Base-by-base conservation (phyloP, 2,888 invertebrate genomes). In the Noctua janthe region DNA sequence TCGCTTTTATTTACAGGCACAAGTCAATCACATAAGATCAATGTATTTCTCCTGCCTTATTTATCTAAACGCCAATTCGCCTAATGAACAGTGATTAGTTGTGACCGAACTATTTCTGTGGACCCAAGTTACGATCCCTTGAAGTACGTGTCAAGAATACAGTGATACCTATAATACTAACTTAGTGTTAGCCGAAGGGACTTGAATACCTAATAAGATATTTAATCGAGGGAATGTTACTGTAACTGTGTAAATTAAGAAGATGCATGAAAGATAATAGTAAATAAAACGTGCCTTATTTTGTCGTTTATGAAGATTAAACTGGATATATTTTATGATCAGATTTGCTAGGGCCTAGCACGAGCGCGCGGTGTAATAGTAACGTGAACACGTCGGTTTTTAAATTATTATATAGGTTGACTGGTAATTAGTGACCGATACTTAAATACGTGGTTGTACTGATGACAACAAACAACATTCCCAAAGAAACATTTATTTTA, bases 21-120 rank as follows among this genome's bases (percentile, higher is more conserved):
- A 35, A 20, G n/a, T 62, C n/a, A 51, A 39, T 84, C 49, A 47
- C 76, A 82, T 39, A n/a, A 39, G 39, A 62, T 29, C 56, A 7
- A 70, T 39, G 7, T 59, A 67, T 23, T 74, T 23, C 35, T 69
- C 23, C 15, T 71, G 56, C 23, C 59, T 43, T 64, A 81, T 82
- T 71, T 76, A 76, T 81, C 71, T 72, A 29, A 54, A 71, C 43
- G 35, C 74, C 54, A 29, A 79, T 75, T 29, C 35, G 8, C 49
- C 70, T 82, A 89, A 89, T 89, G 71, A 89, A 83, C 62, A 13
- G 70, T 82, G 80, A 83, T 87, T 90, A 81, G 74, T 81, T 71
- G 62, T 35, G 80, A 56, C 74, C 74, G 43, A 76, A 75, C 64
- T 76, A 78, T 78, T 76, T 82, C 84, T 80, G 71, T 72, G 76